Conservation (phyloP, 1,140 invertebrate genomes). For the Papilio aristodemus region DNA sequence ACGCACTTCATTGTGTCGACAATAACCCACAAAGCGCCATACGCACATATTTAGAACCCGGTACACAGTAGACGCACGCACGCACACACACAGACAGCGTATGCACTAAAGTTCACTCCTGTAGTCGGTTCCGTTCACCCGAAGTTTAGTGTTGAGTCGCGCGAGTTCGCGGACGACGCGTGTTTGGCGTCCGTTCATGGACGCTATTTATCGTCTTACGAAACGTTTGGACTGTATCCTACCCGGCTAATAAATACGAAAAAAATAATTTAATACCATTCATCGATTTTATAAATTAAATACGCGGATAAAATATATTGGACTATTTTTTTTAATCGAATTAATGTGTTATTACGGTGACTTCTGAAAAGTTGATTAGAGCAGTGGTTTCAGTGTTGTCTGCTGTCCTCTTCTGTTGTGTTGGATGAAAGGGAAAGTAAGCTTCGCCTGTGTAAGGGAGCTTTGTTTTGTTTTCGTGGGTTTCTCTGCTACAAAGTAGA, state of each 20-base stretch:
- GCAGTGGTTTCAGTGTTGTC: constrained; percentile 72
- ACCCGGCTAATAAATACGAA: constrained; percentile 47
- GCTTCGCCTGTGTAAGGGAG: constrained; percentile 50
- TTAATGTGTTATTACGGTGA: constrained; percentile 50
- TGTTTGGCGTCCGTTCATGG: constrained; percentile 53
- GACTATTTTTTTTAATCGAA: constrained; percentile 35
- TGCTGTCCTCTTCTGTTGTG: constrained; percentile 58
- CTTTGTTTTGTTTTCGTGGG: constrained; percentile 71
- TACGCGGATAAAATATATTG: constrained; percentile 10
- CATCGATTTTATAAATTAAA: constrained; percentile 15
- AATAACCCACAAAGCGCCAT: constrained; percentile 68
- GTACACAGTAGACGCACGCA: constrained; percentile 25
- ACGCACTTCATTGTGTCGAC: constrained; percentile 67
- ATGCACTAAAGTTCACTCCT: constrained; percentile 48
- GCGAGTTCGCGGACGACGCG: constrained; percentile 62
- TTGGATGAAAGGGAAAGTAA: constrained; percentile 69
- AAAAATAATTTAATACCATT: constrained; percentile 27
- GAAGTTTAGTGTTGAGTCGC: constrained; percentile 68
- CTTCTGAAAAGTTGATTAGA: constrained; percentile 65
- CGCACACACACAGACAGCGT: constrained; percentile 44
- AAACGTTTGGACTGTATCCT: constrained; percentile 50
- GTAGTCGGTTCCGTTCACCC: constrained; percentile 50
- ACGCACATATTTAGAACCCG: constrained; percentile 43
- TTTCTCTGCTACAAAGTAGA: constrained; percentile 65
- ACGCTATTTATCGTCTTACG: constrained; percentile 61